Percentiles rank a stretch among this genome's conserved stretches.
These are phyloP conservation scores for Mesorhabditis belari DNA, from an alignment of 2,888 invertebrate species.

Conservation along the genomic window DNA sequence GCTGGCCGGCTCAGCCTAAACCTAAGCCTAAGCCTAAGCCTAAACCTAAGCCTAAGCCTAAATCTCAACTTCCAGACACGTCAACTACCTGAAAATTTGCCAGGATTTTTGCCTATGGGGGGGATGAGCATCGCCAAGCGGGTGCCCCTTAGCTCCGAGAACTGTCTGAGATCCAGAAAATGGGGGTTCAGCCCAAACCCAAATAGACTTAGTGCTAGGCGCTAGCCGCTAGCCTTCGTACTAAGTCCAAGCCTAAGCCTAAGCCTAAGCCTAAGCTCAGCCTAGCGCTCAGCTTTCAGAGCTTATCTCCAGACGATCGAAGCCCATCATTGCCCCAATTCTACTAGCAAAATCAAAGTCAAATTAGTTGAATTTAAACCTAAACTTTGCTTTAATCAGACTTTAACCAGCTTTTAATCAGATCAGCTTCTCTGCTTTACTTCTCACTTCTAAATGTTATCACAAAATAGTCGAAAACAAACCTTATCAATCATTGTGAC, in stretches of 20 bases:
- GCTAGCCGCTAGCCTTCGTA: too few species aligned
- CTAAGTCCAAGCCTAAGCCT: conserved; percentile 1
- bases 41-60: too few species aligned
- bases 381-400: conserved; percentile 51
- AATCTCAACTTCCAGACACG: too few species aligned
- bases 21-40: not conserved
- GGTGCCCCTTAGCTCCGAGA: too few species aligned
- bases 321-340: conserved; percentile 44
- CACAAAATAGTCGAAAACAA: too few species aligned
- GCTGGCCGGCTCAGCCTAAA: not conserved
- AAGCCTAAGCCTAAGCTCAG: not conserved
- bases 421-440: conserved; percentile 22
- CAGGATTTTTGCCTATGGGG: not conserved
- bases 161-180: too few species aligned
- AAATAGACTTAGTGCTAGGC: too few species aligned
- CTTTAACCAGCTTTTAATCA: conserved; percentile 47
- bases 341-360: conserved; percentile 53
- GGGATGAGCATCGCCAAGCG: too few species aligned
- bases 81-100: conserved; percentile 6
- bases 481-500: conserved; percentile 52
- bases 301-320: too few species aligned
- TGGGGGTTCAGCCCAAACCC: too few species aligned
- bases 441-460: too few species aligned
- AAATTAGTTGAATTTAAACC: conserved; percentile 52
- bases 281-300: too few species aligned